phyloP scores from a whole-genome alignment of 1,140 invertebrate species.

The Nephotettix cincticeps region DNA sequence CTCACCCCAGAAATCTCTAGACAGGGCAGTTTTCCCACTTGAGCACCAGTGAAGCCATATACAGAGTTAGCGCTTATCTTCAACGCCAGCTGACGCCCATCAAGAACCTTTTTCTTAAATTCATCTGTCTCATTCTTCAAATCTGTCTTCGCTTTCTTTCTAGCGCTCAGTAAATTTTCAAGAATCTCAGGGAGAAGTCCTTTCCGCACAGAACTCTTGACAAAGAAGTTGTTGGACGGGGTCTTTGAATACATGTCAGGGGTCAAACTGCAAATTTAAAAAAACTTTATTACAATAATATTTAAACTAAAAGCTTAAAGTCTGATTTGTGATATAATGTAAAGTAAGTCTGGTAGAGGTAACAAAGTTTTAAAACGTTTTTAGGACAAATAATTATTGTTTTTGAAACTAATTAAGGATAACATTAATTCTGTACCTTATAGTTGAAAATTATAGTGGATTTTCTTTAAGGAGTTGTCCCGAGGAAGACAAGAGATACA shows the following conservation, averaged over 20 bases:
- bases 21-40: conserved; percentile 98
- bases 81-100: conserved; percentile 95
- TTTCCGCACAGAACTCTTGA: conserved; percentile 78
- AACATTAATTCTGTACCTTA: too few relatives aligned
- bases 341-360: too few relatives aligned
- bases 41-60: conserved; percentile 99
- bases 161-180: conserved; percentile 85
- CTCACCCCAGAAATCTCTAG: conserved; percentile 92
- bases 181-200: conserved; percentile 96
- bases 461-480: too few relatives aligned
- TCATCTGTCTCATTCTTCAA: conserved; percentile 94
- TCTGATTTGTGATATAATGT: too few relatives aligned
- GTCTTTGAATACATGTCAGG: conserved; percentile 85
- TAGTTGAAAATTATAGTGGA: too few relatives aligned
- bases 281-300: too few relatives aligned
- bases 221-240: conserved; percentile 90
- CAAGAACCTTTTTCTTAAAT: conserved; percentile 89
- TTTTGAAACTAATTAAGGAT: too few relatives aligned
- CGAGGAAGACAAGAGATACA: too few relatives aligned
- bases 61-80: conserved; percentile 99
- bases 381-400: too few relatives aligned
- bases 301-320: too few relatives aligned
- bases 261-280: conserved; percentile 49
- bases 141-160: conserved; percentile 91
- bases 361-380: too few relatives aligned